Conservation (phyloP, 1,140 invertebrate genomes). For the Bombus polaris region DNA sequence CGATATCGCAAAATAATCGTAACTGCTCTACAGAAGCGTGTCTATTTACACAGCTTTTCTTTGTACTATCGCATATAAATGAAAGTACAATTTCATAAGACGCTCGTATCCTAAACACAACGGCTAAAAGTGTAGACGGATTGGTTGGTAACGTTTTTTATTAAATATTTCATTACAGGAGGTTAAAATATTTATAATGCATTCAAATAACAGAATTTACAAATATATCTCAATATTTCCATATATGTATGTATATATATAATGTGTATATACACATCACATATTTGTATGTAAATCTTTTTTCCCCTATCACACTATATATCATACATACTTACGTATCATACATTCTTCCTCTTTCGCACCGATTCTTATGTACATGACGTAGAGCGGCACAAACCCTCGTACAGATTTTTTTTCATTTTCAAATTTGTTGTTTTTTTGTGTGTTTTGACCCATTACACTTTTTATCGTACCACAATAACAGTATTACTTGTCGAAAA, state of each 20-base stretch:
- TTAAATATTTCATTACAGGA: conserved; percentile 82
- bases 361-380: conserved; percentile 72
- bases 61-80: conserved; percentile 6
- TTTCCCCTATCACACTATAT: conserved; percentile 22
- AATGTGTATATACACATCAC: conserved; percentile 66
- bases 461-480: conserved; percentile 22
- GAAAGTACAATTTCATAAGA: not conserved
- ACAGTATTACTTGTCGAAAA: conserved; percentile 15
- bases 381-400: conserved; percentile 74
- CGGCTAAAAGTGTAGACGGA: conserved; percentile 17
- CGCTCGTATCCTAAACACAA: not conserved
- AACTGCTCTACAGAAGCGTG: not conserved
- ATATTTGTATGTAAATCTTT: conserved; percentile 62
- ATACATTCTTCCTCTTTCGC: conserved; percentile 15
- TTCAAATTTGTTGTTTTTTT: conserved; percentile 30
- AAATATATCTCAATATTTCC: conserved; percentile 82
- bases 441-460: conserved; percentile 21
- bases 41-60: not conserved
- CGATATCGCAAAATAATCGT: conserved; percentile 17
- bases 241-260: conserved; percentile 74
- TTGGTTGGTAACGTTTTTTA: conserved; percentile 81
- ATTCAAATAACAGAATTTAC: conserved; percentile 82
- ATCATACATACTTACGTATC: conserved; percentile 14
- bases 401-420: conserved; percentile 51
- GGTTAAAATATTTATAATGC: conserved; percentile 82